phyloP scores from a whole-genome alignment of 2,797 vertebrate species.

The Caiman crocodilus region DNA sequence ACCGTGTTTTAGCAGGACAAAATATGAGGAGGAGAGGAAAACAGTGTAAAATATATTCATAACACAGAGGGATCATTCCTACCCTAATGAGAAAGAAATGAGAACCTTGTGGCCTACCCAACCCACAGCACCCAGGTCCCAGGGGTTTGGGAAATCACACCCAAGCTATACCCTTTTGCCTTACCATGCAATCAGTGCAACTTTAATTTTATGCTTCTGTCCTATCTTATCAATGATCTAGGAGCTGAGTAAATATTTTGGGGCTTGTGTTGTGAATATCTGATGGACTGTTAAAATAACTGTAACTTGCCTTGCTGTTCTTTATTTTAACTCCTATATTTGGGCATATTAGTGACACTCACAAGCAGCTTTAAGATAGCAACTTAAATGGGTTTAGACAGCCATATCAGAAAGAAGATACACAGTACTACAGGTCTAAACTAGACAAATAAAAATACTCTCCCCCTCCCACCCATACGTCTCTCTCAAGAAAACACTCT shows the following conservation, averaged over 20 bases:
- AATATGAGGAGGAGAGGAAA: neutral
- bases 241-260: neutral
- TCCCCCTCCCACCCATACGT: neutral
- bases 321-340: neutral
- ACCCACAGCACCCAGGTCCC: neutral
- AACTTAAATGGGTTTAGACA: neutral
- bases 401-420: neutral
- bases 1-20: neutral
- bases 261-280: accelerated
- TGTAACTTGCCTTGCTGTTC: neutral
- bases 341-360: neutral
- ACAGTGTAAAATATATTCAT: too few relatives aligned
- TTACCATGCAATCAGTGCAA: accelerated
- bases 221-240: neutral
- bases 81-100: neutral
- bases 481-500: neutral
- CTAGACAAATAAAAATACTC: neutral
- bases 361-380: neutral
- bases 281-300: neutral
- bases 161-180: neutral
- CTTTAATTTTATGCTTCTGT: neutral
- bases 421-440: neutral
- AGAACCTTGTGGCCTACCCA: neutral
- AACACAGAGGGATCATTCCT: neutral
- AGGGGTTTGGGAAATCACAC: neutral